Conservation (phyloP, 2,888 invertebrate genomes). For the Chironomus tentans region DNA sequence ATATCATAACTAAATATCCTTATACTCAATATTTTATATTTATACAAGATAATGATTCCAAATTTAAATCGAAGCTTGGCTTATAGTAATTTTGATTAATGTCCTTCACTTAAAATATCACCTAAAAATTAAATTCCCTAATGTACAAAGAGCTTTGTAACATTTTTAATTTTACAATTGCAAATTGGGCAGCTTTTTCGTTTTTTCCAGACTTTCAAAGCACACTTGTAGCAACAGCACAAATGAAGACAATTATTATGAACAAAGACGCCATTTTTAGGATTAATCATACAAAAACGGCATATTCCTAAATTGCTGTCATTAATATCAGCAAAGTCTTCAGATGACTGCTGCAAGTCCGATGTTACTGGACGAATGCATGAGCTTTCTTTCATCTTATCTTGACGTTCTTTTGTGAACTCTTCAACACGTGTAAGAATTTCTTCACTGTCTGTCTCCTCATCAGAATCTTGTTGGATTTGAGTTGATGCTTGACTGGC, state of each 20-base stretch:
- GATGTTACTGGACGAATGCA: neutral
- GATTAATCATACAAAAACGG: slow-evolving; percentile 51
- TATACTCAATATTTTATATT: too few species aligned
- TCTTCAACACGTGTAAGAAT: slow-evolving; percentile 20
- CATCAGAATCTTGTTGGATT: slow-evolving; percentile 10
- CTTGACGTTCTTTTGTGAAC: slow-evolving; percentile 2
- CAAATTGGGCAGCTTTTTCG: slow-evolving; percentile 59
- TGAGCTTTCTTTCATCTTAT: neutral
- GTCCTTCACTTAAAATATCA: neutral
- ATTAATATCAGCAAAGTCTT: slow-evolving; percentile 11
- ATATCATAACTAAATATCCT: too few species aligned
- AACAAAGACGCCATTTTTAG: slow-evolving; percentile 59
- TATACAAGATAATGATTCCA: neutral
- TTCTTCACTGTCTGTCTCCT: slow-evolving; percentile 7
- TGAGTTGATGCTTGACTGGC: slow-evolving; percentile 15
- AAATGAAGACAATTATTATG: slow-evolving; percentile 58
- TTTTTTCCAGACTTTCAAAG: slow-evolving; percentile 54
- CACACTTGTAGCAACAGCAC: slow-evolving; percentile 63
- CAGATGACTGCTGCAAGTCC: neutral
- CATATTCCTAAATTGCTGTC: slow-evolving; percentile 38
- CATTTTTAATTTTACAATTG: slow-evolving; percentile 57
- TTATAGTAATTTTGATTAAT: neutral
- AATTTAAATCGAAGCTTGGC: neutral
- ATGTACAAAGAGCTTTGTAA: slow-evolving; percentile 50
- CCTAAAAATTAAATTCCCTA: slow-evolving; percentile 27